Conservation (phyloP, 2,113 vertebrate species). For the Clupea harengus region DNA sequence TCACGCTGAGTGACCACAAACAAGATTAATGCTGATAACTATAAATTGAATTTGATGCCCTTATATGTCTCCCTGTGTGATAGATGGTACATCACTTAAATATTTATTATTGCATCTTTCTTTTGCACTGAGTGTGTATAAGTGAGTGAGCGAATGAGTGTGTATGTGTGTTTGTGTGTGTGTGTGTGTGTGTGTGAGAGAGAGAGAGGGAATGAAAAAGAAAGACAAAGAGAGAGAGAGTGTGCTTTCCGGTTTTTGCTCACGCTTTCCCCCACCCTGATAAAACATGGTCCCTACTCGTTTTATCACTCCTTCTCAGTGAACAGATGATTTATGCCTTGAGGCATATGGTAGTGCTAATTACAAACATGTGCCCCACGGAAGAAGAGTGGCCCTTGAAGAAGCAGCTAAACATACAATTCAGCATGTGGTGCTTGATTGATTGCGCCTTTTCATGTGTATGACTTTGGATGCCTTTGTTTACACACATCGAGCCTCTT, state of each 20-base stretch:
- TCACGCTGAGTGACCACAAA: constrained; percentile 35
- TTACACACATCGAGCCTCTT: not conserved
- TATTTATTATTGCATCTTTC: constrained; percentile 22
- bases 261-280: not conserved
- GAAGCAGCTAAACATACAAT: not conserved
- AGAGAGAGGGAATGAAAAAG: not conserved
- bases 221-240: not conserved
- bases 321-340: not conserved
- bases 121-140: not conserved
- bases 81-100: constrained; percentile 24
- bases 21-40: constrained; percentile 37
- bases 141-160: not conserved
- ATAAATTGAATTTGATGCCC: constrained; percentile 36
- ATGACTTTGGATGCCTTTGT: constrained; percentile 15
- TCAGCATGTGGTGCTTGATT: not conserved
- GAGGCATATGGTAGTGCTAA: constrained; percentile 11
- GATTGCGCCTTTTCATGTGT: constrained; percentile 1
- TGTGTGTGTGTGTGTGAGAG: not conserved
- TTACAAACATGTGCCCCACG: not conserved
- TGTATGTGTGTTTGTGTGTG: not conserved
- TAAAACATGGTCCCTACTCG: not conserved
- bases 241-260: not conserved
- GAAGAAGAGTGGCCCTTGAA: not conserved
- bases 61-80: constrained; percentile 19
- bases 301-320: not conserved